Evolutionary conservation across 1,140 invertebrate species (phyloP), one percentile per base, ranked within the genome.

Genomic region (Macrostomum lignano): DNA sequence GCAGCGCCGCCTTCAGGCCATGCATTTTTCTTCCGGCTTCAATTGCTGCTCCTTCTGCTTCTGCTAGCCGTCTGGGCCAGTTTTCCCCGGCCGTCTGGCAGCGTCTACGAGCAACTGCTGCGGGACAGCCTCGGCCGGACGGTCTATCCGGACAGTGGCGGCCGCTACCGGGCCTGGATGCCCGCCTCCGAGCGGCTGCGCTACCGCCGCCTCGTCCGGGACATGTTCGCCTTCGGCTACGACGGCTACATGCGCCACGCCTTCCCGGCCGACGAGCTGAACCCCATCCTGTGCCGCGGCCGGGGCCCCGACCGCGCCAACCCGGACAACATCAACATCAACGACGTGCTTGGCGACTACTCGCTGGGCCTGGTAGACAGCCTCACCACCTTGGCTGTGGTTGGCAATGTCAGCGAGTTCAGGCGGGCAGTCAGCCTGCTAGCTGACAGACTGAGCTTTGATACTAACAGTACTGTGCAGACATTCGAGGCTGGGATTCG

Each of bases 291-390:
- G 40, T 67, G 65, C 43, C 44, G 36, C 35, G 65, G 65, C 13
- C 45, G 66, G 36, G 65, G 65, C 17, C 63, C 65, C 31, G 68
- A 70, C 53, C 54, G 65, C 48, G 58, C 62, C 3, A 61, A 68
- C 48, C 70, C 68, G 32, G 61, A 59, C 19, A 72, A 71, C 45
- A 68, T 71, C 33, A 72, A 72, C 44, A 70, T 71, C 25, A 72
- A 72, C 55, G 70, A 72, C 56, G 67, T 67, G 10, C 49, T 72
- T 2, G 70, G 70, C 28, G 68, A 72, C 39, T 67, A 64, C 44
- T 56, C 55, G 19, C 44, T 67, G 20, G 66, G 62, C 13, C 42
- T 67, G 28, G 52, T 66, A 24, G 65, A 67, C 46, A 46, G 61
- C 4, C 43, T 67, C 19, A 62, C 62, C 39, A 63, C 64, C 2